Base-by-base conservation (phyloP, 2,797 vertebrate genomes). In the Argentina silus region DNA sequence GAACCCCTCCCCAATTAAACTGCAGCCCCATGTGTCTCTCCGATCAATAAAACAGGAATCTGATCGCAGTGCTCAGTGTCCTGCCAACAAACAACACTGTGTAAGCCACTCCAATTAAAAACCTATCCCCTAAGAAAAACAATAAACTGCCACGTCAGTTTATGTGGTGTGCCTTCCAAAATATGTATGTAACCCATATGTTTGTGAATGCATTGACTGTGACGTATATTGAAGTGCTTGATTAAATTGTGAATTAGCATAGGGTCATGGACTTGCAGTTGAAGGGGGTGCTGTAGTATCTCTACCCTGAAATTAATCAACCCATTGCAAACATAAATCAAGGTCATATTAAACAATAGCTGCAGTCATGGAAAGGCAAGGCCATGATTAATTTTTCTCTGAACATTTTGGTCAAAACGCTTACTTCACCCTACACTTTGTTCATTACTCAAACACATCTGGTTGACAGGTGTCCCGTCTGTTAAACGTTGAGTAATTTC, bases 361-460 rank as follows among this genome's bases (percentile, higher is more conserved):
- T 86, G 73, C 83, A 83, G 88, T 88, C 81, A 85, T 53, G 87
- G 90, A 90, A 91, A 91, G 92, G 93, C 89, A 94, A 90, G 93
- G 81, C 77, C 84, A 71, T 94, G 94, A 97, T 96, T 94, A 95
- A 95, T 95, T 91, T 95, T 92, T 95, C 93, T 92, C 88, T 81
- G 73, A 91, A 93, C 90, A 90, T 94, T 95, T 93, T 92, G 92
- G 90, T 96, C 92, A 95, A 94, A 94, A 94, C 78, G 86, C 94
- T 97, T 95, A 95, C 95, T 95, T 98, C 95, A 96, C 92, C 88
- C 93, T 92, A 87, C 91, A 92, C 89, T 95, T 94, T 90, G 93
- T 93, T 95, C 92, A 93, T 90, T 95, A 95, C 94, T 95, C 92
- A 93, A 91, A 95, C 92, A 93, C 95, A 96, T 96, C 94, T 98